Conservation (phyloP, 1,140 invertebrate genomes). For the Hylaeus anthracinus region DNA sequence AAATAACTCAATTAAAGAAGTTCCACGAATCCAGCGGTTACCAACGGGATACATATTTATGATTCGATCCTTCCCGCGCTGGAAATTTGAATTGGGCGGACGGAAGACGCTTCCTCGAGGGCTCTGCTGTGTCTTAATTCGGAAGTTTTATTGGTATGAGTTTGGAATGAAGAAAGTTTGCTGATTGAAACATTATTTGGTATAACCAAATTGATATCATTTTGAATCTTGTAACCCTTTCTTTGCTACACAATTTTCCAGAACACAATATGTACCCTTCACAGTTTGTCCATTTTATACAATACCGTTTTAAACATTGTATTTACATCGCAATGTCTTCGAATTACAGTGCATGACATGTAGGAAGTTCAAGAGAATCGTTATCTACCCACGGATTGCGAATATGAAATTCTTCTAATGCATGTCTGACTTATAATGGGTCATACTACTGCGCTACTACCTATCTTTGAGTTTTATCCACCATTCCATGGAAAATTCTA, state of each 20-base stretch:
- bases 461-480: no score
- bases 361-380: no score
- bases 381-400: no score
- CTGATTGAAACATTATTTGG: conserved; percentile 26
- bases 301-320: no score
- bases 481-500: no score
- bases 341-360: no score
- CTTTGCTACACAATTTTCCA: no score
- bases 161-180: conserved; percentile 29
- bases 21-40: conserved; percentile 77
- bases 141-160: conserved; percentile 43
- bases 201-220: conserved; percentile 39
- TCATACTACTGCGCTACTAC: neutral
- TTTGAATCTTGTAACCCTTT: no score
- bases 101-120: conserved; percentile 34
- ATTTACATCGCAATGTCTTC: no score
- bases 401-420: no score
- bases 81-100: conserved; percentile 73
- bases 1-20: conserved; percentile 81
- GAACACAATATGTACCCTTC: no score
- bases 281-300: no score
- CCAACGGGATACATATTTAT: conserved; percentile 79
- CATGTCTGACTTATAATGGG: neutral
- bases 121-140: conserved; percentile 9
- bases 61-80: conserved; percentile 70